Conservation (phyloP, 2,113 vertebrate species). For the Sebastes schlegelii region DNA sequence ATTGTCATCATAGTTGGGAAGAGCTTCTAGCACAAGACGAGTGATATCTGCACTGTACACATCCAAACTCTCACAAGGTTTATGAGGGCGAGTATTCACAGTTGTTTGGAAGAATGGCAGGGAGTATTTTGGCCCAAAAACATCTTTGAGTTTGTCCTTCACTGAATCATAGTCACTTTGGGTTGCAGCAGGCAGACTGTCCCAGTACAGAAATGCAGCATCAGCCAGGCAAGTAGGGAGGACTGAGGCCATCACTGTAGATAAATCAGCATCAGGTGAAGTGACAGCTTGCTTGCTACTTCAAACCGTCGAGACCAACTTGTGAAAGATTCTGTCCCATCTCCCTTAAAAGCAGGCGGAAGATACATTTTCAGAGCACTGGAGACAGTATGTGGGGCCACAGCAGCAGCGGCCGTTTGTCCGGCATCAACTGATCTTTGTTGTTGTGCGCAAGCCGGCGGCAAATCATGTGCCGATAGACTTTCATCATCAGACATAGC, state of each 20-base stretch:
- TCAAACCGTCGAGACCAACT: neutral
- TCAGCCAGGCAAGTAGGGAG: constrained; percentile 12
- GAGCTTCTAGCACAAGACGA: constrained; percentile 21
- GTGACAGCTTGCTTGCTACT: neutral
- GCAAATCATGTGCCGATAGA: neutral
- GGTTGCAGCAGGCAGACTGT: constrained; percentile 15
- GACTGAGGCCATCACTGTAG: constrained; percentile 2
- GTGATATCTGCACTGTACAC: constrained; percentile 32
- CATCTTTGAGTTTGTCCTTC: constrained; percentile 9
- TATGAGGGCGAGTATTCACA: neutral
- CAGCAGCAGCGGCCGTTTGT: fast-evolving
- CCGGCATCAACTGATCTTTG: neutral
- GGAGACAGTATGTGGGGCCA: neutral
- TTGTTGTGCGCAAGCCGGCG: neutral
- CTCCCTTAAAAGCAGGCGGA: neutral
- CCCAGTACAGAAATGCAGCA: constrained; percentile 36
- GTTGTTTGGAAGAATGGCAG: neutral
- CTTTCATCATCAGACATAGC: no score
- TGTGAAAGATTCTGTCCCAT: neutral
- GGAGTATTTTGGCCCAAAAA: constrained; percentile 1
- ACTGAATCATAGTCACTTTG: constrained; percentile 13
- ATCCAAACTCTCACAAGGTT: neutral
- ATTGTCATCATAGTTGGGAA: constrained; percentile 28
- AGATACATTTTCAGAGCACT: neutral
- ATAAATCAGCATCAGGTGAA: neutral